These are phyloP conservation scores for Podiceps cristatus DNA, from an alignment of 2,113 vertebrate species.

Conservation along the genomic window DNA sequence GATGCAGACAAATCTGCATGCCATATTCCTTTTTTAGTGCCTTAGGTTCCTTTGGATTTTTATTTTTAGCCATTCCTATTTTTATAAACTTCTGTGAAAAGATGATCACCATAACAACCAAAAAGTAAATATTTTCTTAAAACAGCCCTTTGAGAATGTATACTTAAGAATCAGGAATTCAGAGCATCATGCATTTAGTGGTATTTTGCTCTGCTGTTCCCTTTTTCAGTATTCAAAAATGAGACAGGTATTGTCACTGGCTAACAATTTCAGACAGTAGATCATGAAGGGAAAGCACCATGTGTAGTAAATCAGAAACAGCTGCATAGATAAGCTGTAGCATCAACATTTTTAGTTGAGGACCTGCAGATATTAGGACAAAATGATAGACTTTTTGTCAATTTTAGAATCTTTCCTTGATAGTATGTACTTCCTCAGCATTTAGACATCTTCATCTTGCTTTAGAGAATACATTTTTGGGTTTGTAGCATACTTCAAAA, in stretches of 20 bases:
- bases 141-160: conserved; percentile 34
- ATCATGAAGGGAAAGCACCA: background rate
- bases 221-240: conserved; percentile 13
- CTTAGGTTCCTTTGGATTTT: conserved; percentile 47
- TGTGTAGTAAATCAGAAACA: background rate
- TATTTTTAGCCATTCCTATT: conserved; percentile 73
- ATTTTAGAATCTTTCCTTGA: background rate
- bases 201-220: conserved; percentile 7
- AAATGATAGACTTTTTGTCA: background rate
- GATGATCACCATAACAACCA: conserved; percentile 60
- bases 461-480: background rate
- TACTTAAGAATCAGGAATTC: conserved; percentile 52
- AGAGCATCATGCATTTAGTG: background rate
- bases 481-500: background rate
- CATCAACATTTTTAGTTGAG: background rate
- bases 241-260: background rate
- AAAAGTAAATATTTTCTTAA: conserved; percentile 73
- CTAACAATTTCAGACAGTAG: background rate
- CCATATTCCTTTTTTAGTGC: conserved; percentile 71
- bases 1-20: conserved; percentile 65
- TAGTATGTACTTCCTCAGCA: background rate
- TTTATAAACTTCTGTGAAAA: conserved; percentile 65
- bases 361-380: background rate
- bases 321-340: background rate
- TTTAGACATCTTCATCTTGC: background rate